These are phyloP conservation scores for Prorops nasuta DNA, from an alignment of 1,140 invertebrate species.

Conservation along the genomic window DNA sequence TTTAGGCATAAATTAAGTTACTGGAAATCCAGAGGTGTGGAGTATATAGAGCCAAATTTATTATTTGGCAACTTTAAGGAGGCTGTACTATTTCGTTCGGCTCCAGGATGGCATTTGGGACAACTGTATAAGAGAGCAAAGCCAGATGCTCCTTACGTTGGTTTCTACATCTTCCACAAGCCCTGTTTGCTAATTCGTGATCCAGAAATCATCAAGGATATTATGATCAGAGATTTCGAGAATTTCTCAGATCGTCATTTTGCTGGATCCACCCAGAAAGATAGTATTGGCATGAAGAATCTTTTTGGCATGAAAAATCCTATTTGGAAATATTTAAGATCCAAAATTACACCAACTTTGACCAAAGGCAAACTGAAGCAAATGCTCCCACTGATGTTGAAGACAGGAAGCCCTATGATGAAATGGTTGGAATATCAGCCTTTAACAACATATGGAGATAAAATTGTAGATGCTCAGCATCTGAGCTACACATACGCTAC, in stretches of 20 bases:
- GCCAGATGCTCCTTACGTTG: constrained; percentile 17
- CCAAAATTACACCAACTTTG: constrained; percentile 49
- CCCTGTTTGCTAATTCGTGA: constrained; percentile 26
- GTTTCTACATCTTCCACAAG: constrained; percentile 31
- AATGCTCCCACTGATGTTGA: constrained; percentile 55
- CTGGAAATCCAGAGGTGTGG: constrained; percentile 30
- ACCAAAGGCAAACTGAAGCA: constrained; percentile 50
- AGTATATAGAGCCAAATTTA: constrained; percentile 18
- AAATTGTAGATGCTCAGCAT: constrained; percentile 46
- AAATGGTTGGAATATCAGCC: constrained; percentile 24
- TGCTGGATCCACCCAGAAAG: constrained; percentile 18
- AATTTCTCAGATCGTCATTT: constrained; percentile 50
- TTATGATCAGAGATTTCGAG: constrained; percentile 55
- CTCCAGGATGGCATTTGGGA: constrained; percentile 45
- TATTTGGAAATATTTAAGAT: constrained; percentile 42
- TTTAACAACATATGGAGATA: constrained; percentile 3
- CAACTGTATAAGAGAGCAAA: constrained; percentile 21
- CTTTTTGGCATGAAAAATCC: constrained; percentile 31
- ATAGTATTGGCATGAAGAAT: constrained; percentile 31
- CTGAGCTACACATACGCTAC: constrained; percentile 55
- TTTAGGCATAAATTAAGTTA: constrained; percentile 12
- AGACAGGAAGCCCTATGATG: constrained; percentile 40
- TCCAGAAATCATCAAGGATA: constrained; percentile 25
- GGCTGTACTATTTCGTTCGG: constrained; percentile 21
- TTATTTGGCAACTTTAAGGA: constrained; percentile 37